Evolutionary conservation across 2,113 vertebrate species (phyloP), one percentile per base, ranked within the genome.

Genomic region (Australoheros scitulus): DNA sequence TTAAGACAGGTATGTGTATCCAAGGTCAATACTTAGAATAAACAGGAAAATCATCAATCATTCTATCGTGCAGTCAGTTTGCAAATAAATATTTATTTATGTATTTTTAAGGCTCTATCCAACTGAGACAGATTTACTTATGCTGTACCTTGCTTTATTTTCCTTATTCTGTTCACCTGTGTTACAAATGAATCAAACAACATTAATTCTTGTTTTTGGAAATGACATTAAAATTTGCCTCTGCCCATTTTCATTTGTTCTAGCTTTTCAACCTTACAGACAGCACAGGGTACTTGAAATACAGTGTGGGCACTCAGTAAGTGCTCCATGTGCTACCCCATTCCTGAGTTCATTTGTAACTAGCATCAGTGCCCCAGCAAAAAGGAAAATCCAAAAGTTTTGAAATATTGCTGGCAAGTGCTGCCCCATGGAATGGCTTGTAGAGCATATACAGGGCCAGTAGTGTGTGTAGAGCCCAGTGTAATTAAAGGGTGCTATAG

Each of bases 401-500:
- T 94, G 89, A 95, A 94, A 95, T 94, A 93, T 94, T 94, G 90
- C 95, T 95, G 94, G 94, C 76, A 56, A 91, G 89, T 43, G 20
- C 86, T 92, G 89, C 91, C 92, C 87, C 91, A 63, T 84, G 94
- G 94, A 95, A 91, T 77, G 82, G 74, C 81, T 81, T 64, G 89
- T 85, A 80, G 87, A 92, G 93, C 84, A 79, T n/a, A 95, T 92
- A 96, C 95, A 95, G 93, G 95, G 92, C 86, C 78, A 81, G 92
- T 88, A 95, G 95, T 95, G 95, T 96, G 91, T 94, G 88, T 87
- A 57, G 78, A 90, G 89, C 88, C 76, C 81, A 76, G 87, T 85
- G 92, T 94, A 94, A 96, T 96, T 96, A 95, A 95, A 96, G 94
- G 93, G 88, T 93, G 94, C 94, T 91, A 94, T 92, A 95, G 92